Evolutionary conservation across 2,113 vertebrate genomes (phyloP).

Genomic region (Gobius niger): DNA sequence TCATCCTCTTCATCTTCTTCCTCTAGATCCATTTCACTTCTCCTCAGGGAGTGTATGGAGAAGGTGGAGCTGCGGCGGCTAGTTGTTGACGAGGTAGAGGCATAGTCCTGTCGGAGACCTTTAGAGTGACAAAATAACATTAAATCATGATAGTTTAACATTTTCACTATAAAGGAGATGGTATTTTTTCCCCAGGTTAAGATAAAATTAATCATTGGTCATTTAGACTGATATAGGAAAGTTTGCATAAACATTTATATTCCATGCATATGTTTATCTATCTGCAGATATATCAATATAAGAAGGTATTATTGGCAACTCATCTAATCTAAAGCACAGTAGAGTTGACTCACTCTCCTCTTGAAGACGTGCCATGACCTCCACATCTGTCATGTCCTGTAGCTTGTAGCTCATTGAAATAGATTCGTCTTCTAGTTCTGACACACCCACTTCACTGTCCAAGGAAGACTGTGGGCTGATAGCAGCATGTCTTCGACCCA

Average conservation of each 20-base stretch:
- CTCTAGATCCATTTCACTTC: slow-evolving; percentile 85
- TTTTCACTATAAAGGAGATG: slow-evolving; percentile 1
- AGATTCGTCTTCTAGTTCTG: slow-evolving; percentile 89
- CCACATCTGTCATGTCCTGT: slow-evolving; percentile 96
- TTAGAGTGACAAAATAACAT: slow-evolving; percentile 30
- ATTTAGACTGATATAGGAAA: slow-evolving; percentile 14
- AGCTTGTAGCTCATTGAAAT: slow-evolving; percentile 96
- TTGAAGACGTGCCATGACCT: slow-evolving; percentile 98
- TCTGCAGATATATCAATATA: slow-evolving; percentile 1
- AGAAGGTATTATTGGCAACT: not conserved
- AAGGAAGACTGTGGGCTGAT: slow-evolving; percentile 94
- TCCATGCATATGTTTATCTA: slow-evolving; percentile 34
- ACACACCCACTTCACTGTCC: slow-evolving; percentile 90
- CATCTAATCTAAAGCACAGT: not conserved
- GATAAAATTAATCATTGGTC: slow-evolving; percentile 36
- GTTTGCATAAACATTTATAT: slow-evolving; percentile 10
- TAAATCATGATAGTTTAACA: slow-evolving; percentile 1
- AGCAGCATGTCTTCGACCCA: slow-evolving; percentile 79
- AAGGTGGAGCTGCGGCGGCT: slow-evolving; percentile 87
- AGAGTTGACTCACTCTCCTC: slow-evolving; percentile 88
- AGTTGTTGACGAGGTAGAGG: slow-evolving; percentile 88
- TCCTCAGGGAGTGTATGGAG: slow-evolving; percentile 81
- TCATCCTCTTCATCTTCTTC: slow-evolving; percentile 91
- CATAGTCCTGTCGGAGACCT: slow-evolving; percentile 97
- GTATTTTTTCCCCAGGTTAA: not conserved